These are phyloP conservation scores for Oryctes rhinoceros DNA, from an alignment of 1,140 invertebrate genomes.

Conservation along the genomic window DNA sequence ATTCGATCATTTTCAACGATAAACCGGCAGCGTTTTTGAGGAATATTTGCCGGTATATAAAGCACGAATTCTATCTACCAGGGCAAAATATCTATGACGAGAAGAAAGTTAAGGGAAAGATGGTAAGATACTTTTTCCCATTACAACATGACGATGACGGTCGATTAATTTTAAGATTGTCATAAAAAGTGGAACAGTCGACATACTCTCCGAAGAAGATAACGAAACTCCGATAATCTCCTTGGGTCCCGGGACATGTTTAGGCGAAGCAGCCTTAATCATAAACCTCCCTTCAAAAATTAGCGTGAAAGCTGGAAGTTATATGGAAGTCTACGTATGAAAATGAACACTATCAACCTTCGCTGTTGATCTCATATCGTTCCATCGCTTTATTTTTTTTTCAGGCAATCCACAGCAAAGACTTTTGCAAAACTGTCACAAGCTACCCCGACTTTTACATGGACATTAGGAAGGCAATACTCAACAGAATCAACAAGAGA, in stretches of 20 bases:
- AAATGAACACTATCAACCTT: too few relatives aligned
- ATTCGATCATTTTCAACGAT: conserved; percentile 35
- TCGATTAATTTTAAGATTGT: background rate
- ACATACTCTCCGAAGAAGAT: conserved; percentile 63
- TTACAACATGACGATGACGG: too few relatives aligned
- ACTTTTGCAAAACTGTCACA: conserved; percentile 43
- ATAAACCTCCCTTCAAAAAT: conserved; percentile 62
- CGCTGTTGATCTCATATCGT: background rate
- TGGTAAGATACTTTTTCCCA: conserved; percentile 47
- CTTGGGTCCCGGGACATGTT: conserved; percentile 61
- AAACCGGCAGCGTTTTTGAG: conserved; percentile 59
- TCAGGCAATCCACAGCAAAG: conserved; percentile 44
- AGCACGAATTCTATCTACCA: conserved; percentile 59
- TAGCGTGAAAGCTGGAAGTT: conserved; percentile 61
- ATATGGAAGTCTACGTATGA: conserved; percentile 60
- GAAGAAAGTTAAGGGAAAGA: conserved; percentile 59
- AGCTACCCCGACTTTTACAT: conserved; percentile 41
- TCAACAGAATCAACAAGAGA: conserved; percentile 32
- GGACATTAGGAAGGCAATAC: conserved; percentile 42
- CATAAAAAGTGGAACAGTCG: conserved; percentile 58
- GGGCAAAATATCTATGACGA: conserved; percentile 61
- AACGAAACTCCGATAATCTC: conserved; percentile 63
- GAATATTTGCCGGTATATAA: conserved; percentile 60
- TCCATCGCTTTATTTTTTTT: conserved; percentile 33
- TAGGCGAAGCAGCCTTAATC: conserved; percentile 62